Evolutionary conservation across 2,888 invertebrate species (phyloP), one percentile per base, ranked within the genome.

Genomic region (Phalera bucephala): DNA sequence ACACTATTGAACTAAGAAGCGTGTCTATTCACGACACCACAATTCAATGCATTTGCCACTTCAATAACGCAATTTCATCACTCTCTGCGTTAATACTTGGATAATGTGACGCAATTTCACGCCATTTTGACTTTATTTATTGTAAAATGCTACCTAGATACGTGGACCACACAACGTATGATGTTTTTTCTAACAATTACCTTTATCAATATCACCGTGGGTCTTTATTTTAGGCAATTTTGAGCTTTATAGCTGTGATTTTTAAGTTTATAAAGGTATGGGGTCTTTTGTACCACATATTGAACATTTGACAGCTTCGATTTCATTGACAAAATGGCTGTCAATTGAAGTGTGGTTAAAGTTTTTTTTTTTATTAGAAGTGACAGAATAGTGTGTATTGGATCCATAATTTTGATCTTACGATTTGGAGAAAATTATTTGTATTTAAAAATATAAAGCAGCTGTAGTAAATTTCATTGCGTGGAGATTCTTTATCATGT

Each of bases 21-120:
- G 60, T 57, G 7, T 13, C 8, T 3, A 25, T 3, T 11, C 59
- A 59, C 64, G 63, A 76, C 72, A 75, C 70, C 53, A 50, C 42
- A 42, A 33, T 47, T 64, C 52, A 76, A 75, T 64, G 48, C 66
- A 36, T 62, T 75, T 64, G 68, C 64, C 72, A 78, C 80, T 75
- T 71, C 68, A 72, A 59, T 55, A 60, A 59, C 56, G 50, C 50
- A 59, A 58, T 58, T 52, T 33, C 19, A 15, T 53, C 35, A 55
- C 64, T 59, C 43, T 65, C 72, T 54, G 48, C 60, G 56, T 46
- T 56, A 48, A 45, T 37, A 30, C 39, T 41, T 17, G 40, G 41
- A 64, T 66, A 76, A 78, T 61, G 76, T 85, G 85, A 86, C 82
- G 79, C 73, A 84, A 89, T 88, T 88, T 86, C 75, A 88, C 73